Base-by-base conservation (phyloP, 2,888 invertebrate species). In the Anoncus sp. region DNA sequence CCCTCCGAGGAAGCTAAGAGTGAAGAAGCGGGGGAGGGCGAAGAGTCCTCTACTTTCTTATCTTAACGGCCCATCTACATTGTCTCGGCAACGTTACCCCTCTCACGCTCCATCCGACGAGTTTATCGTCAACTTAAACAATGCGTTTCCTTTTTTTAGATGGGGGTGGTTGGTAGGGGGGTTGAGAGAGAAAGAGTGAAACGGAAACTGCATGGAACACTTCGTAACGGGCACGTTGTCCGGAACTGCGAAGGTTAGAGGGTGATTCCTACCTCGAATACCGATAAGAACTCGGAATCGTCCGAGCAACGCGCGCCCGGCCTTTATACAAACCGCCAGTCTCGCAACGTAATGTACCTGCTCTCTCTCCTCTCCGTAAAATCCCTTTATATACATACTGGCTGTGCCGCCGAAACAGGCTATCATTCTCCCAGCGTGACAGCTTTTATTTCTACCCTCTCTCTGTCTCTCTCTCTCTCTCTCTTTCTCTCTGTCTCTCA, bases 1-100 rank as follows among this genome's bases (percentile, higher is more conserved):
- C 67, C 45, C 53, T 66, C 59, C 38, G 70, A 69, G 75, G 27
- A 38, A 16, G 70, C 24, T 16, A 43, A 65, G 62, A 55, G 62
- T 31, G 18, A 27, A 27, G 63, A 47, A 14, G 20, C 20, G 43
- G 43, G 27, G 18, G 14, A 53, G 43, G 62, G 16, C n/a, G 40
- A n/a, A n/a, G n/a, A n/a, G n/a, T 71, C 70, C 73, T 77, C 81
- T 84, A 81, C 83, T 84, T 81, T 81, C 85, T 81, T 90, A 90
- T 90, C 90, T 89, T 87, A 88, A 89, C 85, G 87, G 85, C 85
- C 87, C 75, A 90, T 90, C 90, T 88, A 88, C 88, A 88, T 89
- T 89, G 90, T 89, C 88, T 87, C 85, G 81, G 80, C 71, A 79
- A 80, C 77, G 70, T 85, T 82, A 79, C 73, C 77, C 80, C 81